A percentile compares a stretch with the other conserved stretches of the same genome.
phyloP scores from a whole-genome alignment of 23 tunicate genomes.

The Clavelina lepadiformis region DNA sequence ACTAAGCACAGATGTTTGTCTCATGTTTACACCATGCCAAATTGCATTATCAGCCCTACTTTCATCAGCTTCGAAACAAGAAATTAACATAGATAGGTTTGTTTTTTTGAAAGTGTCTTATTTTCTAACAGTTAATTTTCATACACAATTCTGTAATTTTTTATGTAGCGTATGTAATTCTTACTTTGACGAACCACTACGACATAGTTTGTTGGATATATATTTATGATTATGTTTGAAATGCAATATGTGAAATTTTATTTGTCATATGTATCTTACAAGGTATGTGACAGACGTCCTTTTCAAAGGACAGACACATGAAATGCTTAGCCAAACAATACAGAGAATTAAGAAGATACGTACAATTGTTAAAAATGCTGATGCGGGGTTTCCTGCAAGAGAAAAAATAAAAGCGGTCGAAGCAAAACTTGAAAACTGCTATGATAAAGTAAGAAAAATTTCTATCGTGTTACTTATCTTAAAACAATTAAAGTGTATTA shows the following conservation, averaged over 20 bases:
- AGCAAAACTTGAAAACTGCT: conserved; percentile 41
- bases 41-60: conserved; percentile 88
- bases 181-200: too few species aligned
- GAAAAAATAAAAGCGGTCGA: conserved; percentile 11
- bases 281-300: conserved; percentile 75
- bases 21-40: conserved; percentile 74
- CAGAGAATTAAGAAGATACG: conserved; percentile 64
- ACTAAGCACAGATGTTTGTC: conserved; percentile 62
- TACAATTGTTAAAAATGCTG: conserved; percentile 29
- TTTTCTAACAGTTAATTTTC: not conserved
- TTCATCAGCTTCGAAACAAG: conserved; percentile 60
- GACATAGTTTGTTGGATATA: too few species aligned
- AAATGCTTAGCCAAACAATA: conserved; percentile 43
- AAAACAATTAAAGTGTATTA: too few species aligned
- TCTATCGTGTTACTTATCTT: too few species aligned
- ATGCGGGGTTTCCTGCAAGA: not conserved
- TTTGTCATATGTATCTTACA: not conserved
- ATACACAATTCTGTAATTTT: too few species aligned
- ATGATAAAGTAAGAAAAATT: conserved; percentile 55
- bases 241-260: too few species aligned
- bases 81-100: conserved; percentile 62
- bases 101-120: not conserved
- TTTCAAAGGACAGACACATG: conserved; percentile 44
- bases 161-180: too few species aligned
- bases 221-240: too few species aligned